Base-by-base conservation (phyloP, 2,797 vertebrate genomes). In the Mus caroli region DNA sequence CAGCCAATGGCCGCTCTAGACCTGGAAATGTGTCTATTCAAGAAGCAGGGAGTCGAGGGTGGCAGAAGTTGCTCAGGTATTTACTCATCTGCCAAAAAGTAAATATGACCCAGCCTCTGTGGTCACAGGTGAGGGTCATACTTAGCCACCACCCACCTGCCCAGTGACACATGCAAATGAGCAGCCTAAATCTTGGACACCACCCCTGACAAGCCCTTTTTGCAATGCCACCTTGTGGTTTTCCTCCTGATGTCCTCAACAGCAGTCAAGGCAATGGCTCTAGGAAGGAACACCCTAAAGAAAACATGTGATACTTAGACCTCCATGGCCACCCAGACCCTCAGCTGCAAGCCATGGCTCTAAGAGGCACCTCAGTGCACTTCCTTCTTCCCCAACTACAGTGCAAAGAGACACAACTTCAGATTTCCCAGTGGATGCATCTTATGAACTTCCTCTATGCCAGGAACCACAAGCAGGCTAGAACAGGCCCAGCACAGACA, bases 111-210 rank as follows among this genome's bases (percentile, higher is more conserved):
- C 34, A 71, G 78, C 37, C 62, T 20, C 0, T 4, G 0, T 3
- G 37, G 73, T 88, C 91, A 92, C 75, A 96, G 84, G 85, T 37
- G 14, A 95, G 69, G 31, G 92, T 87, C 78, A 56, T 10, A 24
- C 64, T 31, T 8, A 0, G 79, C 79, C 67, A 52, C 90, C 56
- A 4, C 80, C 69, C 0, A 31, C 37, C 52, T 3, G 7, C 52
- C 64, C 60, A 7, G 52, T 28, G 89, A 83, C 75, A 92, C 60
- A 43, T 1, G 6, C 56, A 15, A 96, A 67, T 26, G 46, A 62
- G 37, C 6, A 67, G 52, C 31, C 11, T 1, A 3, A 26, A 24
- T 15, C 4, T 19, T 3, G 52, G 73, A 17, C 40, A 46, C 0
- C 7, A 1, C 34, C 88, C 84, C 58, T 69, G 28, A 20, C 7